Base-by-base conservation (phyloP, 2,113 vertebrate species). In the Cathartes aura region DNA sequence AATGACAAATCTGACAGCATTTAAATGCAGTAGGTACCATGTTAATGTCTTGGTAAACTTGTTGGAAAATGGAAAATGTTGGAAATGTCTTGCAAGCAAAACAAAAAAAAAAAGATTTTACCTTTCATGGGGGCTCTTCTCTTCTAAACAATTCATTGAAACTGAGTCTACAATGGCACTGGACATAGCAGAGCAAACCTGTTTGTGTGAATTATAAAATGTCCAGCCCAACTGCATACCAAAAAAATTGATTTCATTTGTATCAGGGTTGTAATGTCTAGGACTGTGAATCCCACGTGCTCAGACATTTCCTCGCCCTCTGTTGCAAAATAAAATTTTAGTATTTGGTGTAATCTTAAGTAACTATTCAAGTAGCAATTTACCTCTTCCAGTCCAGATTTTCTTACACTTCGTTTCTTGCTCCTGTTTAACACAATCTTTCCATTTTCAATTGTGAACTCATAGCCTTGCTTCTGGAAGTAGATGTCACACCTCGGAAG, bases 401-500 rank as follows among this genome's bases (percentile, higher is more conserved):
- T 91, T 24, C 82, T 97, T 55, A 82, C 8, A 7, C 64, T 94
- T 86, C 93, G 94, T 21, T 97, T 99, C 64, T 96, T 95, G 93
- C 87, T 98, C 70, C 96, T 98, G 48, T 98, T 97, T 89, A 99
- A 91, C 45, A 99, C 94, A 63, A 99, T 97, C 66, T 95, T 98
- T 81, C 98, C 99, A 56, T 99, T 98, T 56, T 97, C 97, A 93
- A 98, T 93, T 32, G 78, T 96, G 60, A 99, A 99, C 87, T 99
- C 98, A 58, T 98, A 99, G 70, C 98, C 99, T 96, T 97, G 98
- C 38, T 98, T 97, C 86, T 98, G 98, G 96, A 98, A 99, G 96
- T 98, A 99, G 43, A 98, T 82, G 88, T 99, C 98, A 98, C 99
- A 99, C 29, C 88, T 91, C 34, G 99, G 99, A 81, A 98, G 91